These are phyloP conservation scores for Xanthia togata DNA, from an alignment of 2,888 invertebrate species.

Conservation along the genomic window DNA sequence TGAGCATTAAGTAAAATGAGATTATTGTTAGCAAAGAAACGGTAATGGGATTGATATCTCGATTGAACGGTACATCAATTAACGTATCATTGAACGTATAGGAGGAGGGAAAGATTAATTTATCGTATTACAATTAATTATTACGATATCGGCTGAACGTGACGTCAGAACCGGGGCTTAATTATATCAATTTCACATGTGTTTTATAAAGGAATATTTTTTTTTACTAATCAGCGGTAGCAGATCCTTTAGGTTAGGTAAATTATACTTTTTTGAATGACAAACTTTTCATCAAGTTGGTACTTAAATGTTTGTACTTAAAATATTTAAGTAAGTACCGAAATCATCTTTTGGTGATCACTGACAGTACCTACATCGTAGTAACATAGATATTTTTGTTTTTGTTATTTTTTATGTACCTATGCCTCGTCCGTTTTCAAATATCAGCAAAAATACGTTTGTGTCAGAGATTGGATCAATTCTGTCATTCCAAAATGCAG, in stretches of 20 bases:
- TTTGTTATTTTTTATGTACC: no score
- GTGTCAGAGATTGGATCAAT: no score
- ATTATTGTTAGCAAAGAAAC: slow-evolving; percentile 25
- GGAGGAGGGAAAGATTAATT: slow-evolving; percentile 34
- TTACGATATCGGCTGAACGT: slow-evolving; percentile 12
- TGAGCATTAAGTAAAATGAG: slow-evolving; percentile 12
- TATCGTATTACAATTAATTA: slow-evolving; percentile 50
- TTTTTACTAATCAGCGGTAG: background rate
- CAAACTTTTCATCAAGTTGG: background rate
- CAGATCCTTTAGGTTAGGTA: no score
- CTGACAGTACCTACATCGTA: no score
- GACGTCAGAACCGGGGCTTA: background rate
- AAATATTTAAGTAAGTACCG: no score
- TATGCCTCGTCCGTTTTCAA: no score
- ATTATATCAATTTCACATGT: slow-evolving; percentile 12
- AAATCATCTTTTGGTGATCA: no score
- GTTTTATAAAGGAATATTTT: background rate
- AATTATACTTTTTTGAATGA: background rate
- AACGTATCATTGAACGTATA: slow-evolving; percentile 33
- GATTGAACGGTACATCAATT: slow-evolving; percentile 40
- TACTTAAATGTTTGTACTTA: no score
- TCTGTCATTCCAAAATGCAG: no score
- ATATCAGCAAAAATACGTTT: no score
- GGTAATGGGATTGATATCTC: slow-evolving; percentile 31
- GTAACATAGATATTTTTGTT: no score